Conservation (phyloP, 2,797 vertebrate genomes). For the Lateolabrax maculatus region DNA sequence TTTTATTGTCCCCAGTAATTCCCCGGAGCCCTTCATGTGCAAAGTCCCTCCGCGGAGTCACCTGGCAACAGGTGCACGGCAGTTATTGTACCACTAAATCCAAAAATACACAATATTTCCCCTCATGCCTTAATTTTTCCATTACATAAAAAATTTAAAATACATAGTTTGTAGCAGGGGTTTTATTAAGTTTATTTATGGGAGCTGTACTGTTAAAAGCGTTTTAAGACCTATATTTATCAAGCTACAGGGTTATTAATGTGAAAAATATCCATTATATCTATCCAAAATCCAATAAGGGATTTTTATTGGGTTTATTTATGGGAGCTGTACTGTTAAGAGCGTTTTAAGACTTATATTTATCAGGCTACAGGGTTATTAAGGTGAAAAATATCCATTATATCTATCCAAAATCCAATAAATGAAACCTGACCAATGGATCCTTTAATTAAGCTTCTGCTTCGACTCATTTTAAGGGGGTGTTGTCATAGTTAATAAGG, state of each 20-base stretch:
- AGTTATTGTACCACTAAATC: not conserved
- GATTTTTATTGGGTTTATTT: not conserved
- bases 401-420: not conserved
- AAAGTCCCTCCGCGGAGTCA: conserved; percentile 21
- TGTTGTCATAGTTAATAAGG: not conserved
- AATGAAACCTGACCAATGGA: not conserved
- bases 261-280: not conserved
- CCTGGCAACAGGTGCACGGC: conserved; percentile 6
- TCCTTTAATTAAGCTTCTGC: not conserved
- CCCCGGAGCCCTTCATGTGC: not conserved
- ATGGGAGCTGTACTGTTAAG: not conserved
- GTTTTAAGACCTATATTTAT: not conserved
- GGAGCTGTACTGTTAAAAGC: not conserved
- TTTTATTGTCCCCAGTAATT: conserved; percentile 11
- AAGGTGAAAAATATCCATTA: not conserved
- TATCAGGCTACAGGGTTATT: not conserved
- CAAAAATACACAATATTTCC: too few species aligned
- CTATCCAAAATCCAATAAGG: not conserved
- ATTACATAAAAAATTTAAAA: not conserved
- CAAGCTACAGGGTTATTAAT: not conserved
- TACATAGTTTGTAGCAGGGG: not conserved
- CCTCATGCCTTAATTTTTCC: too few species aligned
- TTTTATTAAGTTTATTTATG: not conserved
- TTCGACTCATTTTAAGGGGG: not conserved
- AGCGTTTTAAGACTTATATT: not conserved